These are phyloP conservation scores for Cyphomyrus plagiostoma DNA, from an alignment of 2,113 vertebrate genomes.

Conservation along the genomic window DNA sequence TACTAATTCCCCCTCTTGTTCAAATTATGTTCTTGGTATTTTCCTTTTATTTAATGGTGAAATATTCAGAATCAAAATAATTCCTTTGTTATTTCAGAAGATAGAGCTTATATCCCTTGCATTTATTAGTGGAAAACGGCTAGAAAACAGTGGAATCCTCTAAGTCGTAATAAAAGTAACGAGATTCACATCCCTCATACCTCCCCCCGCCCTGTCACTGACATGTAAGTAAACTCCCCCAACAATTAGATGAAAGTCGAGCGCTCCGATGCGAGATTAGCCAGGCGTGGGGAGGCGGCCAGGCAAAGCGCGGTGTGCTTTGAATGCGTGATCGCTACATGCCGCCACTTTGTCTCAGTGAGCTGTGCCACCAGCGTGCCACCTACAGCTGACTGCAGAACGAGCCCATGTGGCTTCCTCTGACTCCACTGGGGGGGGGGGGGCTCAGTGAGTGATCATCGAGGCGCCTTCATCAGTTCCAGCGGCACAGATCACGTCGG, in stretches of 20 bases:
- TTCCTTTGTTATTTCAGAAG: neutral
- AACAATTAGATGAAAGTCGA: slow-evolving; percentile 24
- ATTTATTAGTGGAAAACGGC: neutral
- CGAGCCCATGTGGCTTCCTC: neutral
- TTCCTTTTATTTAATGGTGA: neutral
- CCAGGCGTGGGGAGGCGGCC: neutral
- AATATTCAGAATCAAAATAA: neutral
- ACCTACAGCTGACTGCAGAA: neutral
- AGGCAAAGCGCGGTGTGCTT: neutral
- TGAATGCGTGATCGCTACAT: neutral
- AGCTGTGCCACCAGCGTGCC: neutral
- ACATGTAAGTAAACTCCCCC: slow-evolving; percentile 9
- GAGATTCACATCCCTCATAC: slow-evolving; percentile 10
- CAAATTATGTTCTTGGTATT: neutral
- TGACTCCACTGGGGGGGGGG: neutral
- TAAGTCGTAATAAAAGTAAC: slow-evolving; percentile 24
- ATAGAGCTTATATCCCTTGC: neutral
- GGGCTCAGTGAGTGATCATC: neutral
- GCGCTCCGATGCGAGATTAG: slow-evolving; percentile 28
- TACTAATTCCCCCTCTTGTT: neutral
- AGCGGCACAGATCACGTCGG: neutral
- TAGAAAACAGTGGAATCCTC: neutral
- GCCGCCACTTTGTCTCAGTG: neutral
- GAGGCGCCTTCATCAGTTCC: neutral
- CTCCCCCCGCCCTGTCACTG: neutral